Percentiles rank a stretch among this genome's conserved stretches.
Conservation (phyloP, 2,888 invertebrate genomes). For the Pelosia muscerda region DNA sequence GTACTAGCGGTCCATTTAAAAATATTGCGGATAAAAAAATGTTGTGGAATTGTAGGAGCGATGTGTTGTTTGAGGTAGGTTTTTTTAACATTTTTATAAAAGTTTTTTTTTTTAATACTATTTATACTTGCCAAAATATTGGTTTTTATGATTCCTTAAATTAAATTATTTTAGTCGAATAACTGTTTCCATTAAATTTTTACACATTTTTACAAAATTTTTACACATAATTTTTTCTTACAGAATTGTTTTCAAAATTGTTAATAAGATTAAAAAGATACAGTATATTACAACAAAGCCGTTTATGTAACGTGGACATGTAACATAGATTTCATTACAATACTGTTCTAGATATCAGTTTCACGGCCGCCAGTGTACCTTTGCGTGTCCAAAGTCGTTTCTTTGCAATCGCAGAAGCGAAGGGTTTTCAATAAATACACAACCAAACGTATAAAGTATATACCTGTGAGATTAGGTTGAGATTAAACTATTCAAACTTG, state of each 20-base stretch:
- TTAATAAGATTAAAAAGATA: not conserved
- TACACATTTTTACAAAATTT: too few relatives aligned
- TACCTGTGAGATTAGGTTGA: slow-evolving; percentile 64
- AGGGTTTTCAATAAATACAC: slow-evolving; percentile 85
- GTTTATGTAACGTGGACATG: slow-evolving; percentile 20
- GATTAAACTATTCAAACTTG: slow-evolving; percentile 70
- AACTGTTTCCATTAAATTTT: too few relatives aligned
- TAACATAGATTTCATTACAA: slow-evolving; percentile 48
- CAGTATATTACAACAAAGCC: slow-evolving; percentile 12
- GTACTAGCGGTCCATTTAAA: slow-evolving; percentile 13
- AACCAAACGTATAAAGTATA: slow-evolving; percentile 55
- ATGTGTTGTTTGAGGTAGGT: slow-evolving; percentile 62
- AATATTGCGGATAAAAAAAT: slow-evolving; percentile 33
- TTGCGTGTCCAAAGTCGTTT: slow-evolving; percentile 84
- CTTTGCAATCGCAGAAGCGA: slow-evolving; percentile 82
- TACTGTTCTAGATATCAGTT: slow-evolving; percentile 49
- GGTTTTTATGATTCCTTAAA: too few relatives aligned
- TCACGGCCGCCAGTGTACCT: slow-evolving; percentile 67
- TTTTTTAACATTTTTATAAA: not conserved
- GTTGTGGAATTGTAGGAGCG: slow-evolving; percentile 60
- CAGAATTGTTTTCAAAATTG: not conserved
- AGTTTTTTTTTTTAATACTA: not conserved
- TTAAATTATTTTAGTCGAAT: too few relatives aligned
- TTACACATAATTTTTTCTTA: not conserved
- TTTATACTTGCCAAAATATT: too few relatives aligned